Conservation (phyloP, 2,888 invertebrate genomes). For the Oscheius myriophilus region DNA sequence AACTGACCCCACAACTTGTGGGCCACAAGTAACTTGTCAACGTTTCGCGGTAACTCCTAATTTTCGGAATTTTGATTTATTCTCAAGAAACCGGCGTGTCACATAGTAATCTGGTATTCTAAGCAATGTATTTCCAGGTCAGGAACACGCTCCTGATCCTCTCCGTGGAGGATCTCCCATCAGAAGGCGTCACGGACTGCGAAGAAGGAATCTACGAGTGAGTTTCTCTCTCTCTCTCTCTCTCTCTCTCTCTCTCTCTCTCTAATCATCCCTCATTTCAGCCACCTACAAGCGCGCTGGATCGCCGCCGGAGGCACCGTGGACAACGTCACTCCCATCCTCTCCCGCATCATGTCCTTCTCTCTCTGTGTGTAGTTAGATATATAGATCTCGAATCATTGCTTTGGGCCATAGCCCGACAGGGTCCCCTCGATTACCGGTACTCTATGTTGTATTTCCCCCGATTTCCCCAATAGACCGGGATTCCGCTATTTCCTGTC, state of each 20-base stretch:
- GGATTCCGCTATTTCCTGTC: too few species aligned
- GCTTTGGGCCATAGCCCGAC: not conserved
- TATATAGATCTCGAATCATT: not conserved
- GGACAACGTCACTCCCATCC: slow-evolving; percentile 44
- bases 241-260: not conserved
- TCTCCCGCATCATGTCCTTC: slow-evolving; percentile 35
- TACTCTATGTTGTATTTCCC: too few species aligned
- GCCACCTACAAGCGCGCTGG: slow-evolving; percentile 35
- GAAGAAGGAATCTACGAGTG: slow-evolving; percentile 23
- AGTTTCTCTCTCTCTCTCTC: not conserved
- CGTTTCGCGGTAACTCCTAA: too few species aligned
- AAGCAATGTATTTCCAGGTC: slow-evolving; percentile 9
- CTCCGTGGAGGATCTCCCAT: slow-evolving; percentile 26
- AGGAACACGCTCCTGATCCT: slow-evolving; percentile 34
- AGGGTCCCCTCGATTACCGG: too few species aligned
- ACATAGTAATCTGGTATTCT: not conserved
- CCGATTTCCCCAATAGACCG: too few species aligned
- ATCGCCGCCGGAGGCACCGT: slow-evolving; percentile 35
- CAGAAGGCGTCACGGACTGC: slow-evolving; percentile 19
- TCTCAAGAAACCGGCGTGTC: too few species aligned
- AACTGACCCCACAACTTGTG: too few species aligned
- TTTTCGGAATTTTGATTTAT: too few species aligned
- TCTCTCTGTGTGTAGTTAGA: slow-evolving; percentile 9
- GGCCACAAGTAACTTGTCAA: too few species aligned
- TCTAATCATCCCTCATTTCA: slow-evolving; percentile 18